These are phyloP conservation scores for Aplochiton taeniatus DNA, from an alignment of 2,797 vertebrate genomes.

Conservation along the genomic window DNA sequence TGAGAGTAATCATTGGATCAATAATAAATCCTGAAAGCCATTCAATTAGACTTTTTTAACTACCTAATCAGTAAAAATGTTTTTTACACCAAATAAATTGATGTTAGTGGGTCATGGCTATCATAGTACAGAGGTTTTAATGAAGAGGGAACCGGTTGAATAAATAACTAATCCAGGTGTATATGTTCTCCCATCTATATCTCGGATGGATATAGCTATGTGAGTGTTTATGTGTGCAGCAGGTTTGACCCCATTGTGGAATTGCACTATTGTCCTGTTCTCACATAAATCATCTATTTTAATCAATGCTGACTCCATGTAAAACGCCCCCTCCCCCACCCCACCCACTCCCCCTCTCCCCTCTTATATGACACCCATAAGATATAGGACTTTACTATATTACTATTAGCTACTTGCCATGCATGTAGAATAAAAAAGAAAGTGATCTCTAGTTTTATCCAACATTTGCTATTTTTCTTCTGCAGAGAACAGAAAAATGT, in stretches of 20 bases:
- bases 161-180: not conserved
- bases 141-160: too few species aligned
- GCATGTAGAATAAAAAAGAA: not conserved
- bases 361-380: constrained; percentile 66
- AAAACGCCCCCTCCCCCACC: not conserved
- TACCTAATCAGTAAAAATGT: too few species aligned
- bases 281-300: constrained; percentile 73
- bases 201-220: constrained; percentile 8
- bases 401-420: too few species aligned
- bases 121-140: too few species aligned
- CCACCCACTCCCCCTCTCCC: constrained; percentile 43
- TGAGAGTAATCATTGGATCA: too few species aligned
- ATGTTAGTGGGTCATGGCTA: too few species aligned
- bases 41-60: not conserved
- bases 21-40: too few species aligned
- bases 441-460: too few species aligned
- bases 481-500: constrained; percentile 26
- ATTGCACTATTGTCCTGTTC: constrained; percentile 56
- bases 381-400: not conserved
- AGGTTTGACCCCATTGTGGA: constrained; percentile 36
- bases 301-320: constrained; percentile 57
- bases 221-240: constrained; percentile 44
- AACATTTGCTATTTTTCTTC: too few species aligned
- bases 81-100: too few species aligned
- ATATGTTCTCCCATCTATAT: constrained; percentile 5